These are phyloP conservation scores for Frankliniella fusca DNA, from an alignment of 2,888 invertebrate species.

Conservation along the genomic window DNA sequence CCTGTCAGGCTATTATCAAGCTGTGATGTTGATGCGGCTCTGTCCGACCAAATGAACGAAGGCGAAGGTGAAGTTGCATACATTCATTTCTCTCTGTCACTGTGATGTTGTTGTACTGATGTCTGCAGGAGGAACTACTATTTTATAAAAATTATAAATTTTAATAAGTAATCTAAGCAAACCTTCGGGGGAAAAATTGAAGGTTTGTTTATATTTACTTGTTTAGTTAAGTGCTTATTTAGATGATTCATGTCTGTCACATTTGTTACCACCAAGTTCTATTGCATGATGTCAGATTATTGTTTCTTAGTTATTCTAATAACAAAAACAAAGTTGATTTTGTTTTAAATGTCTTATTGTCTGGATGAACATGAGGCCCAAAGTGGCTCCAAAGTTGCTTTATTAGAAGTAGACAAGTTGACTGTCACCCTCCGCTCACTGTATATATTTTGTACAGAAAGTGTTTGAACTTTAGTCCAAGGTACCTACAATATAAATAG, in stretches of 20 bases:
- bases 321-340: background rate
- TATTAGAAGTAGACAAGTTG: constrained; percentile 20
- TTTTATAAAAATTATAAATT: background rate
- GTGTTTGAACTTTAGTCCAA: constrained; percentile 26
- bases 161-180: background rate
- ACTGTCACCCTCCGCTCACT: constrained; percentile 25
- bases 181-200: background rate
- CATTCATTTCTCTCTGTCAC: constrained; percentile 3
- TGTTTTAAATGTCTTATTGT: background rate
- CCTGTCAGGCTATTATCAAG: constrained; percentile 4
- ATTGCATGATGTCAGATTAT: background rate
- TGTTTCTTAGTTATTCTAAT: background rate
- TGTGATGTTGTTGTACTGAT: constrained; percentile 6
- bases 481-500: constrained; percentile 23
- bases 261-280: constrained; percentile 3
- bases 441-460: constrained; percentile 25
- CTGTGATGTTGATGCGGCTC: constrained; percentile 21
- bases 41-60: background rate
- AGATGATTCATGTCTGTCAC: background rate
- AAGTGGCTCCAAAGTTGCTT: constrained; percentile 5
- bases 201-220: background rate
- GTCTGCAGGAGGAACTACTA: background rate
- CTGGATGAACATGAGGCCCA: constrained; percentile 2
- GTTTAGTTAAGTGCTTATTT: background rate
- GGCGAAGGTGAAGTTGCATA: constrained; percentile 11